phyloP scores from a whole-genome alignment of 2,113 vertebrate species.

The Atlantisia rogersi region DNA sequence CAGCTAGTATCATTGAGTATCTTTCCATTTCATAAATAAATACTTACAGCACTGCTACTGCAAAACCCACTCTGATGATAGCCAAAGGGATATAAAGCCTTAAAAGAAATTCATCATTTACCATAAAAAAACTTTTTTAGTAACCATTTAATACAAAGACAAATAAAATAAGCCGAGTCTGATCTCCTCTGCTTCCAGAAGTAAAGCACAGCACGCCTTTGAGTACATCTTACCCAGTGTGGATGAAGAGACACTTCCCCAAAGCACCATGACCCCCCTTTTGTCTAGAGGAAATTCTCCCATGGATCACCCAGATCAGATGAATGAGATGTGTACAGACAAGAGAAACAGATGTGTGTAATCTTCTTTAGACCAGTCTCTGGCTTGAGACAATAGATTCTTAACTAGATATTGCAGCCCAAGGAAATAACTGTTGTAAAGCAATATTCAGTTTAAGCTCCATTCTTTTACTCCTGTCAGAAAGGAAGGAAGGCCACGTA shows the following conservation, averaged over 20 bases:
- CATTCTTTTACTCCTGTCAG: neutral
- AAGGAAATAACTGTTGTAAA: constrained; percentile 9
- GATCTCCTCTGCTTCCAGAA: neutral
- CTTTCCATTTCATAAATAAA: neutral
- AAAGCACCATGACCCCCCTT: fast-evolving
- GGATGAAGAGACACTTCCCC: neutral
- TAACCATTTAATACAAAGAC: neutral
- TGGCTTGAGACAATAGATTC: neutral
- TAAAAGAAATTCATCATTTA: neutral
- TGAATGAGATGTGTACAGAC: neutral
- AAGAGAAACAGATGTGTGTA: neutral
- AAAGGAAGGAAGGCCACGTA: neutral
- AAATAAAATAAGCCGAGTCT: neutral
- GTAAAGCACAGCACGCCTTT: neutral
- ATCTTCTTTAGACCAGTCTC: neutral
- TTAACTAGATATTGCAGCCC: neutral
- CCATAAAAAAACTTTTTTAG: neutral
- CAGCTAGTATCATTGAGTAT: neutral
- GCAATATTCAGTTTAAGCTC: neutral
- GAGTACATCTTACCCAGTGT: neutral
- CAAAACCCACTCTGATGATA: neutral
- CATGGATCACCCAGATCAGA: neutral
- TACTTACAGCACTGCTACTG: neutral
- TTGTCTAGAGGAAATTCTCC: neutral
- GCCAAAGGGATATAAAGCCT: neutral